Conservation (phyloP, 2,888 invertebrate genomes). For the Eilema caniola region DNA sequence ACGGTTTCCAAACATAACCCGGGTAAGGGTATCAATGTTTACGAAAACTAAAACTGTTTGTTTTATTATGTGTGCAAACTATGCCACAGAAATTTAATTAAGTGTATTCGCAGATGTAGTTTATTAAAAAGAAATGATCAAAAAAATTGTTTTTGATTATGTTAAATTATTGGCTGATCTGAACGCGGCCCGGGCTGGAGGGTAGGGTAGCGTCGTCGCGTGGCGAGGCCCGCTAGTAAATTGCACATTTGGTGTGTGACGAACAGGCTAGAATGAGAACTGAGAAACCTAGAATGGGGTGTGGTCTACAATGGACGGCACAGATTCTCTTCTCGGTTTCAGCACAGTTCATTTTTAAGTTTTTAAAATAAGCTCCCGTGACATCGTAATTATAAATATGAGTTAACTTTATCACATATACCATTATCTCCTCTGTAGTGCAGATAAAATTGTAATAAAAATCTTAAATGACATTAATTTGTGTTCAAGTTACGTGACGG, state of each 20-base stretch:
- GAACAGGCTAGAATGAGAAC: no score
- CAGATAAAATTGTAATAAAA: background rate
- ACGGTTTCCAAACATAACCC: slow-evolving; percentile 37
- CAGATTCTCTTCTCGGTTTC: no score
- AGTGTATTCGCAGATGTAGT: background rate
- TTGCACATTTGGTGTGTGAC: no score
- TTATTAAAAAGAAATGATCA: background rate
- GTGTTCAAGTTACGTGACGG: slow-evolving; percentile 4
- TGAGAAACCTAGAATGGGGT: no score
- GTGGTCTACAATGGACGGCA: no score
- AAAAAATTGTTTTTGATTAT: background rate
- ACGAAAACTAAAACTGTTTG: slow-evolving; percentile 29
- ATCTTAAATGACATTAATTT: slow-evolving; percentile 4
- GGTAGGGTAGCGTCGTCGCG: no score
- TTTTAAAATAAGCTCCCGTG: no score
- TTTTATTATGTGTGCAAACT: background rate
- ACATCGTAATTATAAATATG: background rate
- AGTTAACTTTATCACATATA: background rate
- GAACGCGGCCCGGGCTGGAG: no score
- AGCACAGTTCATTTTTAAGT: no score
- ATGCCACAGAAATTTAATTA: background rate
- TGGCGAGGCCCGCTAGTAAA: no score
- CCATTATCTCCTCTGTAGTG: background rate
- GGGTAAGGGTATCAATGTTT: slow-evolving; percentile 39
- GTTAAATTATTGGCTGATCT: no score